Base-by-base conservation (phyloP, 2,888 invertebrate species). In the Zhuqinia jingwanae region DNA sequence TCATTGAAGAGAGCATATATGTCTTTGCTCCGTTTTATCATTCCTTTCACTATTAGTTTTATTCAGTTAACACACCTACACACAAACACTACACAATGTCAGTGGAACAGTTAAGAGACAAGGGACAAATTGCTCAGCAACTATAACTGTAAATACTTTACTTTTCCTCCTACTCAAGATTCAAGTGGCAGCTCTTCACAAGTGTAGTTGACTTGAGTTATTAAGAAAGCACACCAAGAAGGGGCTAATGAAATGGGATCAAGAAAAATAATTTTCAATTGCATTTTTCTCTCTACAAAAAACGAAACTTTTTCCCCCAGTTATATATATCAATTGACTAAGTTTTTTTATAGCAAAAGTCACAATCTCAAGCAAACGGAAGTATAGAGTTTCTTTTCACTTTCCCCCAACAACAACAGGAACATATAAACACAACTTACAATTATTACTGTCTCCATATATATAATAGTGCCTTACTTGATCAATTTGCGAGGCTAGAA, bases 1-100 rank as follows among this genome's bases (percentile, higher is more conserved):
- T 30, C 27, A 63, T 30, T 25, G 30, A 63, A n/a, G 30, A 30
- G 30, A 30, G 30, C 11, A 30, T 27, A 63, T 30, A 30, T 63
- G 27, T 2, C 60, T 63, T n/a, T 63, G 15, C 15, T 63, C 20
- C 15, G n/a, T 42, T 42, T 65, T 65, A 65, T 17, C 42, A 65
- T 65, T 65, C 65, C 17, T 42, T 65, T 36, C 65, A 65, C 65
- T 42, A 65, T 13, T n/a, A n/a, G n/a, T n/a, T n/a, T n/a, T n/a
- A n/a, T n/a, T n/a, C n/a, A n/a, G n/a, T n/a, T n/a, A 20, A 6
- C 1, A 17, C 65, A 15, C 10, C 36, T 65, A 20, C 42, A 65
- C 65, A 42, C 65, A n/a, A n/a, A n/a, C n/a, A n/a, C n/a, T n/a
- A n/a, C n/a, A n/a, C n/a, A n/a, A n/a, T n/a, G n/a, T n/a, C n/a